Evolutionary conservation across 2,113 vertebrate species (phyloP), one percentile per base, ranked within the genome.

Genomic region (Stomatorhinus ivindoensis): DNA sequence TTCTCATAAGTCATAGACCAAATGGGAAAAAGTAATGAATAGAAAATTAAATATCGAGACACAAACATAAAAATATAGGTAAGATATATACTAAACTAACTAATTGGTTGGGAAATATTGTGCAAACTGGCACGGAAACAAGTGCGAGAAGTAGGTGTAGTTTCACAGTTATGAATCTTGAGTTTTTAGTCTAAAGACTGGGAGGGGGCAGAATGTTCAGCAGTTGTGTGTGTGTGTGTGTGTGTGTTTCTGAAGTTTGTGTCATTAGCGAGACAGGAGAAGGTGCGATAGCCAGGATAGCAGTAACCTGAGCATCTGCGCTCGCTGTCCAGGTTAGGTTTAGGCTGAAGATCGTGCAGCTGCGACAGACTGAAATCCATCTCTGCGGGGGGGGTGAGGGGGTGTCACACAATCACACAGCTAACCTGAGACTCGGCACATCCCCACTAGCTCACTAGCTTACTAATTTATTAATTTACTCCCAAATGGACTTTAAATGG

Each of bases 291-390:
- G n/a, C 88, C 90, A 73, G 44, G 3, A 31, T 73, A 61, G 83
- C 42, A n/a, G 95, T 94, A 96, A 96, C 92, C 89, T 27, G 94
- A 96, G 94, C 93, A 39, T 89, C 93, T 91, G 86, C 92, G 93
- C 95, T 95, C 91, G 91, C 92, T 95, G 94, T 94, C 95, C 90
- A 91, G 90, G 92, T 91, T 92, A 89, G 92, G 92, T 91, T 89
- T 91, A 91, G 39, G 39, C 82, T 84, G 89, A 73, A 24, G 91
- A 91, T 91, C 91, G 92, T 91, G 92, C 86, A 89, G 90, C 91
- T 89, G 89, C 91, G 21, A 82, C 88, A 73, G 53, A 82, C 90
- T 93, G 94, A 94, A 94, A 95, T 92, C 91, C 80, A 95, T 89
- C 92, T 93, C 93, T 90, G 31, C 35, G 73, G 48, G 76, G 24